Evolutionary conservation across 2,113 vertebrate genomes (phyloP).

Genomic region (Pica pica): DNA sequence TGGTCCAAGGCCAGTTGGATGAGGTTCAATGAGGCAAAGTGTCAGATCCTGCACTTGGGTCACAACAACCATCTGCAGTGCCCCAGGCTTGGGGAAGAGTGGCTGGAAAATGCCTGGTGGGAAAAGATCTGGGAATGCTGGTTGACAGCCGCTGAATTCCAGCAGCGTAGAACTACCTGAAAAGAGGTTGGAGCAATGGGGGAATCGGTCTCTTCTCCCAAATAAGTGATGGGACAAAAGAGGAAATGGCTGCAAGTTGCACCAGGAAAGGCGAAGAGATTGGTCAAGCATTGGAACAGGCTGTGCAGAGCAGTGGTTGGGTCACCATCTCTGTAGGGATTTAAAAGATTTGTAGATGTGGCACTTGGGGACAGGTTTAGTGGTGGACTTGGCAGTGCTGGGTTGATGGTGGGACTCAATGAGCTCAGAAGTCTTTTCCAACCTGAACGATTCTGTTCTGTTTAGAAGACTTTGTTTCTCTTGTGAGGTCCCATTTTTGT

Average conservation of each 20-base stretch:
- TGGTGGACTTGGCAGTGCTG: background rate
- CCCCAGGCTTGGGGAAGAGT: background rate
- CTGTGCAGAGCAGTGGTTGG: background rate
- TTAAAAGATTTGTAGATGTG: background rate
- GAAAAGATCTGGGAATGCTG: background rate
- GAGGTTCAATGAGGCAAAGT: background rate
- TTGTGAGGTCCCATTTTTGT: background rate
- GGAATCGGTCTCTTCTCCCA: background rate
- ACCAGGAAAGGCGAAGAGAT: background rate
- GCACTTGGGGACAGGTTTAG: background rate
- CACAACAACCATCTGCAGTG: background rate
- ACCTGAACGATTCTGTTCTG: background rate
- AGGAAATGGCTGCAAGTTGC: background rate
- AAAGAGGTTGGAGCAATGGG: background rate
- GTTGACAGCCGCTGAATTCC: background rate
- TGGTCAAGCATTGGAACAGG: background rate
- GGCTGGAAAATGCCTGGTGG: background rate
- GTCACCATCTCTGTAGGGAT: background rate
- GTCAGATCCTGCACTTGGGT: background rate
- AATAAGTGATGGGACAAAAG: accelerated
- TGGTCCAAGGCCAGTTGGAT: background rate
- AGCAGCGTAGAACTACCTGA: background rate
- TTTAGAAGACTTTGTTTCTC: constrained; percentile 22
- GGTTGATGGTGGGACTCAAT: background rate
- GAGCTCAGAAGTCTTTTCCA: background rate